Evolutionary conservation across 1,140 invertebrate species (phyloP).

Genomic region (Drosophila busckii): DNA sequence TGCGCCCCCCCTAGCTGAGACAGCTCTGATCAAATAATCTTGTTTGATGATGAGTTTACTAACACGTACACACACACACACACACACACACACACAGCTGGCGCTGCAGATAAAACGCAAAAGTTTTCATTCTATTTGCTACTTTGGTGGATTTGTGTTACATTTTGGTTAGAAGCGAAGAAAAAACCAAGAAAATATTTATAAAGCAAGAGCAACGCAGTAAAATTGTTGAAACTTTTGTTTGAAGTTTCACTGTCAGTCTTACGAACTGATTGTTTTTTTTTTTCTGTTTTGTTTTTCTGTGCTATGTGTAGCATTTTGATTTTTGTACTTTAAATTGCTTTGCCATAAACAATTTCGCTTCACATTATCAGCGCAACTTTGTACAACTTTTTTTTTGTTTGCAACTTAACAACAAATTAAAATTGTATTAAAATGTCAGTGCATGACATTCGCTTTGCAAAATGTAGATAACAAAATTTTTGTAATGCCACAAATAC

Average conservation of each 20-base stretch:
- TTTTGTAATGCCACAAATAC: slow-evolving; percentile 10
- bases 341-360: slow-evolving; percentile 62
- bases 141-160: slow-evolving; percentile 70
- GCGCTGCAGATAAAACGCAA: slow-evolving; percentile 43
- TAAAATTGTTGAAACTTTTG: slow-evolving; percentile 43
- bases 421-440: slow-evolving; percentile 70
- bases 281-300: background rate
- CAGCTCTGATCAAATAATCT: slow-evolving; percentile 74
- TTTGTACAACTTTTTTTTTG: slow-evolving; percentile 26
- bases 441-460: slow-evolving; percentile 33
- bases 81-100: slow-evolving; percentile 20
- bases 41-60: slow-evolving; percentile 74
- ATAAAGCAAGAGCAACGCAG: too few species aligned
- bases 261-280: background rate
- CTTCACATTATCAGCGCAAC: slow-evolving; percentile 29
- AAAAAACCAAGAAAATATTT: slow-evolving; percentile 13
- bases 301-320: slow-evolving; percentile 42
- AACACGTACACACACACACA: slow-evolving; percentile 34
- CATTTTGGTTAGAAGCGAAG: slow-evolving; percentile 38
- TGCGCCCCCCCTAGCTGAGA: slow-evolving; percentile 43
- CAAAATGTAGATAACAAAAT: slow-evolving; percentile 7
- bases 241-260: slow-evolving; percentile 33
- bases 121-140: slow-evolving; percentile 74
- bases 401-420: slow-evolving; percentile 54
- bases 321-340: slow-evolving; percentile 73